Percentiles rank a stretch among this genome's conserved stretches.
Conservation (phyloP, 2,113 vertebrate genomes). For the Charina bottae region DNA sequence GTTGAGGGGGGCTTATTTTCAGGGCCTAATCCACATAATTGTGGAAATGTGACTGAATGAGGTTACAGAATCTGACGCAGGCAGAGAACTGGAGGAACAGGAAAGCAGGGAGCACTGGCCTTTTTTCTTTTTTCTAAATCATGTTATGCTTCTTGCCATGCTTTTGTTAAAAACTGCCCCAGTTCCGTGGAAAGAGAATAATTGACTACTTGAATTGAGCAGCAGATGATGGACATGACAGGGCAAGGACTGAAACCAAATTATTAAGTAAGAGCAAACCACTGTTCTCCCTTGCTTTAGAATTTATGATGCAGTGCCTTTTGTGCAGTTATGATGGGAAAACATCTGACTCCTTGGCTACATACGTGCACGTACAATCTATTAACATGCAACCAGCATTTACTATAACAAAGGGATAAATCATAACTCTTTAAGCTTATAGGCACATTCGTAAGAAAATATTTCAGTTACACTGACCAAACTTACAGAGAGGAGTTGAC, state of each 20-base stretch:
- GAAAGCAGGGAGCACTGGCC: neutral
- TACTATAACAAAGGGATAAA: neutral
- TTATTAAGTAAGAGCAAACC: slow-evolving; percentile 29
- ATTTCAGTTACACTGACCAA: no score
- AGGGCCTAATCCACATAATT: neutral
- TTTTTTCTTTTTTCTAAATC: slow-evolving; percentile 7
- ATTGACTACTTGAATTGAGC: slow-evolving; percentile 22
- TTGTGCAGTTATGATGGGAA: slow-evolving; percentile 1
- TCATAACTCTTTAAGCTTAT: neutral
- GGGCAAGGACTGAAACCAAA: slow-evolving; percentile 24
- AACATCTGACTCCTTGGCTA: slow-evolving; percentile 41
- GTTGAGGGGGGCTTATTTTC: neutral
- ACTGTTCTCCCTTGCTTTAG: neutral
- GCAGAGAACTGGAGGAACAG: neutral
- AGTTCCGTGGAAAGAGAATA: slow-evolving; percentile 5
- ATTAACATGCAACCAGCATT: neutral
- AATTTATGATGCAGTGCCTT: slow-evolving; percentile 33
- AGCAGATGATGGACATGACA: slow-evolving; percentile 3
- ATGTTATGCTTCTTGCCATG: slow-evolving; percentile 1
- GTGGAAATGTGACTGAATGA: neutral
- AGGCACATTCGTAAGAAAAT: neutral
- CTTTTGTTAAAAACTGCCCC: slow-evolving; percentile 16
- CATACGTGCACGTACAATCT: neutral
- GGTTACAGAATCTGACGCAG: slow-evolving; percentile 12
- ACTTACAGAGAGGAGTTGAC: neutral